These are phyloP conservation scores for Malacosoma neustria DNA, from an alignment of 2,888 invertebrate species.

Conservation along the genomic window DNA sequence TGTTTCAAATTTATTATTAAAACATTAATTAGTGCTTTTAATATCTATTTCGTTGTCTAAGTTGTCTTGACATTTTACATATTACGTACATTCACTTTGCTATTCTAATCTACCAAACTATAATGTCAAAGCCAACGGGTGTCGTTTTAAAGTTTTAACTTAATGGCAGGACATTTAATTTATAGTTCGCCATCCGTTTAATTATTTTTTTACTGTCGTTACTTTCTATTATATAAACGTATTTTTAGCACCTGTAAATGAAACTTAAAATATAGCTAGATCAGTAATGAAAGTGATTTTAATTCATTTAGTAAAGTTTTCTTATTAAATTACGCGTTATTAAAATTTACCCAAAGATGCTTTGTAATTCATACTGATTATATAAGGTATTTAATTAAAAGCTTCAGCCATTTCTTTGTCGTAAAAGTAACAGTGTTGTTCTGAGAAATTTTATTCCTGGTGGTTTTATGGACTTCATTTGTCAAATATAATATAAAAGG, in stretches of 20 bases:
- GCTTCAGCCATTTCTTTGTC: background rate
- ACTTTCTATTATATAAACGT: background rate
- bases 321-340: constrained; percentile 7
- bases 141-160: background rate
- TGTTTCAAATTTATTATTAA: background rate
- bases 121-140: background rate
- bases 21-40: background rate
- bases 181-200: background rate
- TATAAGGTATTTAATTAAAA: constrained; percentile 8
- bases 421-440: background rate
- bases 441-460: background rate
- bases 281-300: constrained; percentile 10
- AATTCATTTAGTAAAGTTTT: constrained; percentile 9
- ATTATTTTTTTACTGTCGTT: background rate
- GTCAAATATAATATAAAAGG: no score
- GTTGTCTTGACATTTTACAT: background rate
- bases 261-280: no score
- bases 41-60: background rate
- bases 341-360: constrained; percentile 7
- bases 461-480: background rate
- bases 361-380: constrained; percentile 8
- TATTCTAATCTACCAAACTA: background rate
- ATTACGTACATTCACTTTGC: background rate
- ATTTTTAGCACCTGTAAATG: no score
- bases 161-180: background rate